Evolutionary conservation across 2,888 invertebrate genomes (phyloP), one percentile per base, ranked within the genome.

Genomic region (Mesochorus sp.): DNA sequence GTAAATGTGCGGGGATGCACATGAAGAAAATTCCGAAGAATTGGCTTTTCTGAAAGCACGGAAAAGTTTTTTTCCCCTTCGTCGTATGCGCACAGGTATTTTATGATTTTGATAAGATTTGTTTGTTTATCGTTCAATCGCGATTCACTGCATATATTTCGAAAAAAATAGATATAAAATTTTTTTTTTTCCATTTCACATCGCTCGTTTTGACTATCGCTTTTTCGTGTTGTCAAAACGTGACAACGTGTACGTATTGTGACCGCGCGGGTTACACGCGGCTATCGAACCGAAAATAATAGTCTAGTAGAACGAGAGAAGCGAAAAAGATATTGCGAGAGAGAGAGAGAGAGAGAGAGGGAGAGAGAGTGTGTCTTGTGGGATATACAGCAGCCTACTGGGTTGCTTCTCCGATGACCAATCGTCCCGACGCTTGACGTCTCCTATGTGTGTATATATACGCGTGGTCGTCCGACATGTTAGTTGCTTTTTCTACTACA

Each of bases 371-470:
- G 70, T 47, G 44, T 75, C 68, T 31, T 37, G 51, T 2, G 57
- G 59, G 80, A 80, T 76, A 75, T 78, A 73, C 78, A 81, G 77
- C 80, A 26, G 28, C 14, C 24, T 79, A 74, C 77, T 81, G 79
- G 67, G 76, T 70, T 82, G 75, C 82, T 82, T 82, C 82, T 81
- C 81, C 83, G 83, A 86, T 86, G 84, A 85, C 85, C 86, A 83
- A 86, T 86, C 84, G 82, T 47, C 75, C 72, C 82, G 82, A 84
- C 83, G 83, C 82, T 76, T 83, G 24, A 70, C 42, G n/a, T n/a
- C n/a, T n/a, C n/a, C n/a, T n/a, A n/a, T n/a, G n/a, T n/a, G n/a
- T n/a, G n/a, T n/a, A n/a, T n/a, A n/a, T n/a, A n/a, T n/a, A n/a
- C n/a, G n/a, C n/a, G n/a, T n/a, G n/a, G n/a, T n/a, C n/a, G n/a